These are phyloP conservation scores for Euphonia xanthogaster DNA, from an alignment of 2,797 vertebrate species.

Conservation along the genomic window DNA sequence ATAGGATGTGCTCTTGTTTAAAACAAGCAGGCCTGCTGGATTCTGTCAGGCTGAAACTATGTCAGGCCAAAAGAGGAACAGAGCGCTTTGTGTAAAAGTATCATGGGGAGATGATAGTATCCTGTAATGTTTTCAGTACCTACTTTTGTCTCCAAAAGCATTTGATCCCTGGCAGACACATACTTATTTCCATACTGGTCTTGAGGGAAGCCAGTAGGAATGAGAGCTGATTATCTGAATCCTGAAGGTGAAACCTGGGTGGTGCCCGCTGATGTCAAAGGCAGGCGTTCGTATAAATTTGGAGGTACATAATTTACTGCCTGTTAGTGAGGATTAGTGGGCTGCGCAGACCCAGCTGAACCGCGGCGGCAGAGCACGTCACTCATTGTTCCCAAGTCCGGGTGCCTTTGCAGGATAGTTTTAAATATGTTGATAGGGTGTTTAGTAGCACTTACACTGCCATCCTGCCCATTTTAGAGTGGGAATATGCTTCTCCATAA, in stretches of 20 bases:
- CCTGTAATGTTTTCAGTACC: slow-evolving; percentile 79
- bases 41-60: slow-evolving; percentile 84
- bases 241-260: slow-evolving; percentile 81
- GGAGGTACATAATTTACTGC: slow-evolving; percentile 77
- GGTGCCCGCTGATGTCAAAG: slow-evolving; percentile 74
- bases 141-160: slow-evolving; percentile 85
- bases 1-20: slow-evolving; percentile 78
- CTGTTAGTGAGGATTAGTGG: slow-evolving; percentile 65
- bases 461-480: background rate
- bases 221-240: slow-evolving; percentile 78
- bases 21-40: slow-evolving; percentile 79
- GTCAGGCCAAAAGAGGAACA: slow-evolving; percentile 82
- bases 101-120: slow-evolving; percentile 81
- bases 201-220: slow-evolving; percentile 77
- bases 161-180: slow-evolving; percentile 85
- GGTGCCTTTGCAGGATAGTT: background rate
- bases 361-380: background rate
- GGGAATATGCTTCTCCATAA: background rate
- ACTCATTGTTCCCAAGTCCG: slow-evolving; percentile 53
- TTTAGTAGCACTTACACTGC: background rate
- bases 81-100: slow-evolving; percentile 80
- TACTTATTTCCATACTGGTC: slow-evolving; percentile 82
- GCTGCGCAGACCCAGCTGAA: slow-evolving; percentile 39
- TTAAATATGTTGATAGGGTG: background rate
- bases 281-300: slow-evolving; percentile 71